Percentiles rank a stretch among this genome's conserved stretches.
These are phyloP conservation scores for Lytechinus variegatus DNA, from an alignment of 35 echinoderm and acorn worm species.

Conservation along the genomic window DNA sequence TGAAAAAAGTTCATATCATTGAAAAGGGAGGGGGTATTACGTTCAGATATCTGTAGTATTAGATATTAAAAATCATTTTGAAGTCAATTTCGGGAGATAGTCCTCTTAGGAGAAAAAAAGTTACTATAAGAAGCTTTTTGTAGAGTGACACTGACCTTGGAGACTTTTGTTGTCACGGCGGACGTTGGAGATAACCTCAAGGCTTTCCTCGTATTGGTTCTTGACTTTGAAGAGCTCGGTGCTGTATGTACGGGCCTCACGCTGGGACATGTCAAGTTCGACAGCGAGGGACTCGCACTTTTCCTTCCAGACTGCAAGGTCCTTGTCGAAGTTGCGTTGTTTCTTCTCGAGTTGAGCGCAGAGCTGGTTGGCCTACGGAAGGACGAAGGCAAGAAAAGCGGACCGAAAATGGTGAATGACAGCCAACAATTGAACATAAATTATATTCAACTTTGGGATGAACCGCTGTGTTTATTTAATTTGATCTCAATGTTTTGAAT, in stretches of 20 bases:
- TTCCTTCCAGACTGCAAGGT: constrained; percentile 78
- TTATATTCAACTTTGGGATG: background rate
- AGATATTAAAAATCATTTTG: no score
- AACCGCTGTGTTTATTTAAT: background rate
- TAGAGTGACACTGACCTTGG: constrained; percentile 60
- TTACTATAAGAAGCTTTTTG: background rate
- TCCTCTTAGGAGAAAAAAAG: no score
- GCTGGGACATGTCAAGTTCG: constrained; percentile 85
- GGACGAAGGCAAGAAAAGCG: background rate
- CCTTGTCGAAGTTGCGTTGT: constrained; percentile 94
- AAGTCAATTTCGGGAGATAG: no score
- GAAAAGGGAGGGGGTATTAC: no score
- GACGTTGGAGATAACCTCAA: constrained; percentile 73
- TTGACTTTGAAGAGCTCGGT: constrained; percentile 98
- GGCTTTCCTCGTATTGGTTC: constrained; percentile 84
- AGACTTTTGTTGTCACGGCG: constrained; percentile 91
- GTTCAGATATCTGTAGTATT: no score
- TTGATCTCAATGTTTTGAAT: background rate
- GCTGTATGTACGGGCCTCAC: constrained; percentile 80
- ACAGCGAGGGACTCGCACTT: constrained; percentile 78
- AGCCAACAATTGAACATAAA: background rate
- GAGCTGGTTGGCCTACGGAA: constrained; percentile 65
- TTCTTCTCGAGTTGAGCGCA: constrained; percentile 89
- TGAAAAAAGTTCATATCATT: no score
- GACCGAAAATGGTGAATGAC: background rate